Evolutionary conservation across 2,113 vertebrate species (phyloP).

Genomic region (Marcusenius ussheri): DNA sequence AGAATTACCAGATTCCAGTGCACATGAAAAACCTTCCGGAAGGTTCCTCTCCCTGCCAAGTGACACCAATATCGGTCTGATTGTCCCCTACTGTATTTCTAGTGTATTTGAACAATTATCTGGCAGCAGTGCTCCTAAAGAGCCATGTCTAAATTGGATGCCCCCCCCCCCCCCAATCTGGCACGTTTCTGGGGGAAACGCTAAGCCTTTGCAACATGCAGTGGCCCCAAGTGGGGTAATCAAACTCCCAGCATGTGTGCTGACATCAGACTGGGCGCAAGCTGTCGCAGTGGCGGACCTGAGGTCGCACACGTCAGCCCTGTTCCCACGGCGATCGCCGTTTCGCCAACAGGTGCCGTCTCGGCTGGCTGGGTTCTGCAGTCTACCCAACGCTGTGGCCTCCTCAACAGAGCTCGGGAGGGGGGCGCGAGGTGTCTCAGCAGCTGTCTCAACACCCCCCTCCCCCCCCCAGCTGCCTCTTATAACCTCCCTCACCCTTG

Average conservation of each 20-base stretch:
- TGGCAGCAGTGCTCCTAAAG: background rate
- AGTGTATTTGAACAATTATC: background rate
- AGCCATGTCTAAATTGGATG: background rate
- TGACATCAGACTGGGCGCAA: background rate
- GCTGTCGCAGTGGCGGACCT: background rate
- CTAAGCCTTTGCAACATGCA: too few relatives aligned
- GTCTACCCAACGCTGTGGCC: background rate
- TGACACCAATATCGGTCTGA: background rate
- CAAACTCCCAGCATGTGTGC: background rate
- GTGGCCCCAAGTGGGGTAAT: background rate
- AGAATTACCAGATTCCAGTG: background rate
- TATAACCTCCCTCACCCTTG: background rate
- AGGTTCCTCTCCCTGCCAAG: background rate
- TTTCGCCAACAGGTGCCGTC: background rate
- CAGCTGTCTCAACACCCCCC: constrained; percentile 18
- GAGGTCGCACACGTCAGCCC: background rate
- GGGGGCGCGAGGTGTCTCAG: background rate
- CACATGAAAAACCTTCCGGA: background rate
- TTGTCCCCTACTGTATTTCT: background rate
- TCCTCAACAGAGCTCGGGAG: background rate
- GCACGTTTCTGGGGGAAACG: background rate
- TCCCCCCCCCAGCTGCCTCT: background rate
- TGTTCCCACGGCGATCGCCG: background rate
- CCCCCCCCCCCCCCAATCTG: background rate
- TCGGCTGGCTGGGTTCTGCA: background rate